Evolutionary conservation across 2,888 invertebrate genomes (phyloP).

Genomic region (Stramonita haemastoma): DNA sequence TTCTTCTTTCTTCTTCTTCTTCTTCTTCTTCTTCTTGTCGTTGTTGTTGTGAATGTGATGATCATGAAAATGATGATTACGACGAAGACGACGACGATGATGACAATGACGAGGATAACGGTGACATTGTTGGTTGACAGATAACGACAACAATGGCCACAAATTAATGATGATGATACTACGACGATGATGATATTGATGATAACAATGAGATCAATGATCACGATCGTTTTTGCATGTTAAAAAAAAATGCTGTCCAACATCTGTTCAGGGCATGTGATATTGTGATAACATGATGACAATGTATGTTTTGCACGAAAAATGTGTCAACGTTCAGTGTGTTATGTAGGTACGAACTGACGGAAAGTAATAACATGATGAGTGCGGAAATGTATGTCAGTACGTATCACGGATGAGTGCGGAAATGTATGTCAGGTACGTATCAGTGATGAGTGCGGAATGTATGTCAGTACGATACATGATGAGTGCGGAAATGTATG

Average conservation of each 20-base stretch:
- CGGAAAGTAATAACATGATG: no score
- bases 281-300: background rate
- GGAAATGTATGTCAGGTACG: no score
- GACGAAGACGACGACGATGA: background rate
- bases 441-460: no score
- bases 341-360: no score
- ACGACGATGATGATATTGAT: background rate
- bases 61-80: background rate
- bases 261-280: background rate
- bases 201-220: no score
- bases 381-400: no score
- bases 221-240: background rate
- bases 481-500: background rate
- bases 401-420: no score
- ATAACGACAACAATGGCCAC: no score
- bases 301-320: background rate
- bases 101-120: background rate
- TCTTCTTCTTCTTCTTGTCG: no score
- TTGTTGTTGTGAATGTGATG: no score
- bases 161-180: background rate
- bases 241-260: background rate
- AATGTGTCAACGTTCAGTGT: no score
- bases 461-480: constrained; percentile 1
- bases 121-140: background rate
- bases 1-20: no score